Conservation (phyloP, 2,113 vertebrate genomes). For the Plecturocebus donacophilus region DNA sequence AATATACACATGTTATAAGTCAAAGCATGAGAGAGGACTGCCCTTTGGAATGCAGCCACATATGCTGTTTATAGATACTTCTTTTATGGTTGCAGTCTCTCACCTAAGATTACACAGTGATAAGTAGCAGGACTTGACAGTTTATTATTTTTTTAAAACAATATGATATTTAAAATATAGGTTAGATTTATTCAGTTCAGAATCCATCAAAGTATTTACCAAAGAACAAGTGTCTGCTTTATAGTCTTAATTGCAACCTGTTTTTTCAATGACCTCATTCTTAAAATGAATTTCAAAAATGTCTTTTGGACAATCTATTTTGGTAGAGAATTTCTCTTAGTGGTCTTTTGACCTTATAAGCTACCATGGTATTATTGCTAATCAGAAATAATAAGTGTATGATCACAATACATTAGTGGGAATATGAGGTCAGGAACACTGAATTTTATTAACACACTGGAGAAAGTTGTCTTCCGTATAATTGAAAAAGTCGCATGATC, state of each 20-base stretch:
- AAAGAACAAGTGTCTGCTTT: neutral
- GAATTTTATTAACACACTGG: slow-evolving; percentile 19
- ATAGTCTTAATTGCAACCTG: neutral
- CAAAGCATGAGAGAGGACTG: neutral
- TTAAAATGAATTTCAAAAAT: slow-evolving; percentile 1
- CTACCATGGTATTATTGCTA: neutral
- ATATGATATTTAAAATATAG: neutral
- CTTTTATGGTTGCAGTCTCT: neutral
- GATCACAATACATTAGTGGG: neutral
- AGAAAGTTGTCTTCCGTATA: neutral
- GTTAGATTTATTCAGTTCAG: neutral
- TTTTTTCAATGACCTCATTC: neutral
- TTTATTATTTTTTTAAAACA: neutral
- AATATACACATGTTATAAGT: neutral
- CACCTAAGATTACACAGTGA: neutral
- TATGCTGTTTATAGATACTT: rapidly evolving
- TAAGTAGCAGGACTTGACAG: neutral
- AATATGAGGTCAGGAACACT: neutral
- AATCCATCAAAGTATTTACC: neutral
- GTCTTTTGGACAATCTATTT: neutral
- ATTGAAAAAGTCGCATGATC: neutral
- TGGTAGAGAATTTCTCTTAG: neutral
- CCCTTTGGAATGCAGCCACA: neutral
- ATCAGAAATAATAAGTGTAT: neutral
- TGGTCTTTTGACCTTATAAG: neutral